A percentile compares a stretch with the other conserved stretches of the same genome.
phyloP scores from a whole-genome alignment of 1,140 invertebrate genomes.

The Leptoteleia sp. region DNA sequence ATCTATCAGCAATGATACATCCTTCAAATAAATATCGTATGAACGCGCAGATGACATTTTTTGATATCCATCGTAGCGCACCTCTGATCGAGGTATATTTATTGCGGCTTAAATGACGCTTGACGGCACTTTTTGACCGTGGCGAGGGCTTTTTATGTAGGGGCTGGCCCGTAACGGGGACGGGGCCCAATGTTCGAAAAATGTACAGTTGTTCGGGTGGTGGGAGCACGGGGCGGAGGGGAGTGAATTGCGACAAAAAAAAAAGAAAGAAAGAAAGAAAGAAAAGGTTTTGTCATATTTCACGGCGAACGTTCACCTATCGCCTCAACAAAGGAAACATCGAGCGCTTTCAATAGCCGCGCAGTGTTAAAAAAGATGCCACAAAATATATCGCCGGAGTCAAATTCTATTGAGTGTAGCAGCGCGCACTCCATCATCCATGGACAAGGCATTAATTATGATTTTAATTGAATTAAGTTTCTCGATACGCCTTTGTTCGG shows the following conservation, averaged over 20 bases:
- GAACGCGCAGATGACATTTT: conserved; percentile 2
- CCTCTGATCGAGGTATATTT: conserved; percentile 53
- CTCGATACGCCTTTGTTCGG: conserved; percentile 41
- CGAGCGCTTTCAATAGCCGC: conserved; percentile 27
- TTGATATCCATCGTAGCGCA: conserved; percentile 26
- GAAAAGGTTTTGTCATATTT: conserved; percentile 44
- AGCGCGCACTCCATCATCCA: conserved; percentile 43
- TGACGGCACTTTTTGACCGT: conserved; percentile 32
- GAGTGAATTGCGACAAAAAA: conserved; percentile 51
- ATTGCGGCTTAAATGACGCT: conserved; percentile 48
- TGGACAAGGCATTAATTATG: conserved; percentile 56
- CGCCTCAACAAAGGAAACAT: conserved; percentile 51
- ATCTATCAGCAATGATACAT: too few relatives aligned
- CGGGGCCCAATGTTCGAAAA: conserved; percentile 32
- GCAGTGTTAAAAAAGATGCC: conserved; percentile 17
- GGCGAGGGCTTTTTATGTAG: conserved; percentile 27
- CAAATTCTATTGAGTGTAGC: conserved; percentile 36
- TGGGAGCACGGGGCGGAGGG: neutral
- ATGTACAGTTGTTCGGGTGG: conserved; percentile 30
- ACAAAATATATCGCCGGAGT: conserved; percentile 34
- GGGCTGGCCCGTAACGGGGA: conserved; percentile 10
- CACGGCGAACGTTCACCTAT: conserved; percentile 33
- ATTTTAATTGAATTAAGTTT: conserved; percentile 59
- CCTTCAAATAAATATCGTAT: neutral
- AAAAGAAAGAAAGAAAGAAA: too few relatives aligned